Evolutionary conservation across 1,140 invertebrate species (phyloP).

Genomic region (Cardiocondyla obscurior): DNA sequence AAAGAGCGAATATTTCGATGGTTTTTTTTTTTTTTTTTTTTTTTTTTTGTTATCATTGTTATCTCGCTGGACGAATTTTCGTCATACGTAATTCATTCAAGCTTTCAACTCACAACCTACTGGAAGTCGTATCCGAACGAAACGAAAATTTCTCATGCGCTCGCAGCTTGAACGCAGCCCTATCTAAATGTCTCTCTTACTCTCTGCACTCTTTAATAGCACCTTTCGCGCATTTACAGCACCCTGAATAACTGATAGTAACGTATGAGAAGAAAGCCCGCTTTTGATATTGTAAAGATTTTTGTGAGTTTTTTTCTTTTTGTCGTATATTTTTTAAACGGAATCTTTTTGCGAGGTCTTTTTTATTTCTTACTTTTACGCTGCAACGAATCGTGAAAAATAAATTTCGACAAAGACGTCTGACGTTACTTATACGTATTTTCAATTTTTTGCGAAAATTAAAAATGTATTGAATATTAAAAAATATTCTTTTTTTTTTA

Average conservation of each 20-base stretch:
- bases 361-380: background rate
- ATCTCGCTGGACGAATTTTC: background rate
- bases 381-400: background rate
- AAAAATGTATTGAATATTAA: background rate
- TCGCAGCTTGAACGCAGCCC: conserved; percentile 26
- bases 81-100: conserved; percentile 49
- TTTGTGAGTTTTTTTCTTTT: conserved; percentile 51
- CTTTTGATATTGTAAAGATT: conserved; percentile 65
- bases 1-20: conserved; percentile 14
- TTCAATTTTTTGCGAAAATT: background rate
- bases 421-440: background rate
- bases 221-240: conserved; percentile 47
- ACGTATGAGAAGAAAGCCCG: conserved; percentile 25
- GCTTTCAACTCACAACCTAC: conserved; percentile 46
- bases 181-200: conserved; percentile 41
- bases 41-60: conserved; percentile 44
- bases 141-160: conserved; percentile 29
- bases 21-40: conserved; percentile 59
- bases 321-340: conserved; percentile 49
- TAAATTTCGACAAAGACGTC: background rate
- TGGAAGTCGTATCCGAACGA: conserved; percentile 31
- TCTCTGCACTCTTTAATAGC: conserved; percentile 52
- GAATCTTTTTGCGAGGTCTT: background rate
- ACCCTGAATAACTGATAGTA: conserved; percentile 18
- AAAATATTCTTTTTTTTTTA: background rate